phyloP scores from a whole-genome alignment of 2,888 invertebrate species.

The Parnassius smintheus region DNA sequence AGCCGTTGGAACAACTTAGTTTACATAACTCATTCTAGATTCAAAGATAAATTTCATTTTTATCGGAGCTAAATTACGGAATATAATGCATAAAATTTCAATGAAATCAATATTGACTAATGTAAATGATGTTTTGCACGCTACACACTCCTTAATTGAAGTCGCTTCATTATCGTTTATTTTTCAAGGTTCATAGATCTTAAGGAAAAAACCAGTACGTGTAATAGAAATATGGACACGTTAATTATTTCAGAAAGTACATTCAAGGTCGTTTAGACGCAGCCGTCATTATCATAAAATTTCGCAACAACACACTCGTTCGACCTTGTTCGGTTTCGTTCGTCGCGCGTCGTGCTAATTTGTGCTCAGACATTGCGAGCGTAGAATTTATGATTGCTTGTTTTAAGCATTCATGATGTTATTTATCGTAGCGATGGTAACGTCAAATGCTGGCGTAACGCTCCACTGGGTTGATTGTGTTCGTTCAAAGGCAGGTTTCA shows the following conservation, averaged over 20 bases:
- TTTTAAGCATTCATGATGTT: conserved; percentile 1
- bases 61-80: too few relatives aligned
- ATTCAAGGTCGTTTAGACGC: conserved; percentile 41
- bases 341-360: conserved; percentile 26
- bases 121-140: too few relatives aligned
- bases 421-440: conserved; percentile 24
- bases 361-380: conserved; percentile 12
- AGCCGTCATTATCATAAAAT: conserved; percentile 52
- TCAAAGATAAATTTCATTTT: too few relatives aligned
- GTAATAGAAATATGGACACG: conserved; percentile 28
- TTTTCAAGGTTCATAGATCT: not conserved
- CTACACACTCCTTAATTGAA: too few relatives aligned
- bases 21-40: too few relatives aligned
- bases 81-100: too few relatives aligned
- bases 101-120: too few relatives aligned
- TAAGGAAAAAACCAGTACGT: not conserved
- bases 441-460: conserved; percentile 15
- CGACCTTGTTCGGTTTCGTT: conserved; percentile 37
- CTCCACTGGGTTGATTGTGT: conserved; percentile 24
- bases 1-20: too few relatives aligned
- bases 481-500: conserved; percentile 15
- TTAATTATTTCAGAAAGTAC: conserved; percentile 37
- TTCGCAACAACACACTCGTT: conserved; percentile 48
- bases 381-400: conserved; percentile 24
- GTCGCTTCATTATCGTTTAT: too few relatives aligned